A percentile compares a stretch with the other conserved stretches of the same genome.
These are phyloP conservation scores for Paragorgia papillata DNA, from an alignment of 92 coral and sea anemone genomes.

Conservation along the genomic window DNA sequence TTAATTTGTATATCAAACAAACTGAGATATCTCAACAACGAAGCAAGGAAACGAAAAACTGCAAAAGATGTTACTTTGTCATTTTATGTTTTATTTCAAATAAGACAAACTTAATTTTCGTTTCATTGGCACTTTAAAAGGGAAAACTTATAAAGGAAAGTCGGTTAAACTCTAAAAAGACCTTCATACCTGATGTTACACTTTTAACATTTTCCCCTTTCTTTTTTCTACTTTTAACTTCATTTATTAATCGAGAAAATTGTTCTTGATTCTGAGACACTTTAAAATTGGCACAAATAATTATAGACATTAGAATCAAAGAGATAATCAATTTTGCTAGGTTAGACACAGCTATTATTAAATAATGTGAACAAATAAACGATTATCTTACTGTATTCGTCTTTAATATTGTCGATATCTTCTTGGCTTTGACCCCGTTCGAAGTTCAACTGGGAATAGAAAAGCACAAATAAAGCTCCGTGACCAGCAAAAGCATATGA, in stretches of 20 bases:
- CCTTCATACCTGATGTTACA: not conserved
- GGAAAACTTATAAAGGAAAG: too few relatives aligned
- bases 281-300: conserved; percentile 5
- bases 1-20: not conserved
- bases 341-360: too few relatives aligned
- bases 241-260: conserved; percentile 69
- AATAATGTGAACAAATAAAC: too few relatives aligned
- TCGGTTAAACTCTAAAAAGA: not conserved
- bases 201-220: conserved; percentile 26
- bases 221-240: conserved; percentile 62
- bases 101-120: too few relatives aligned
- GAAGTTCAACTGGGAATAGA: conserved; percentile 49
- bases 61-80: too few relatives aligned
- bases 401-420: conserved; percentile 69
- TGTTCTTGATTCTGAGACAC: conserved; percentile 71
- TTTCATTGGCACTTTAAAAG: too few relatives aligned
- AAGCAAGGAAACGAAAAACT: too few relatives aligned
- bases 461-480: not conserved
- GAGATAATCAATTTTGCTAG: not conserved
- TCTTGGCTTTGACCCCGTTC: conserved; percentile 72
- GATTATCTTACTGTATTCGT: conserved; percentile 64
- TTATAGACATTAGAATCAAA: not conserved
- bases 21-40: too few relatives aligned
- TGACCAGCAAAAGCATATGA: not conserved
- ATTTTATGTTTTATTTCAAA: too few relatives aligned